These are phyloP conservation scores for Coptotermes formosanus DNA, from an alignment of 1,140 invertebrate genomes.

Conservation along the genomic window DNA sequence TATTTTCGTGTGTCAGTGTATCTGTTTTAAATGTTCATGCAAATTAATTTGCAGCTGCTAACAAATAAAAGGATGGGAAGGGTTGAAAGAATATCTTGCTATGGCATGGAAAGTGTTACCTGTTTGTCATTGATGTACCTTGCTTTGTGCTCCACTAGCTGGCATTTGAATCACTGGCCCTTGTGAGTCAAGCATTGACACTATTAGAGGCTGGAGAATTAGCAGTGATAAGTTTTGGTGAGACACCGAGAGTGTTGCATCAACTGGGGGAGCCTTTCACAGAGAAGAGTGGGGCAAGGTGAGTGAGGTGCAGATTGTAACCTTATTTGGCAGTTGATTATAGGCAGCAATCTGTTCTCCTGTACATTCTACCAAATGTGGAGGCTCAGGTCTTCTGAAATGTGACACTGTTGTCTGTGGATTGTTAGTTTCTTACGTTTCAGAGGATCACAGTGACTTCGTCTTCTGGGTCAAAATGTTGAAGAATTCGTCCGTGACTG, in stretches of 20 bases:
- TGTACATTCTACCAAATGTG: neutral
- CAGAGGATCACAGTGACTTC: no score
- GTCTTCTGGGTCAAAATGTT: no score
- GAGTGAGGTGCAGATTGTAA: constrained; percentile 33
- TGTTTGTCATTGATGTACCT: no score
- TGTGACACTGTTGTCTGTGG: neutral
- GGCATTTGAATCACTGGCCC: constrained; percentile 90
- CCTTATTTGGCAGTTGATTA: neutral
- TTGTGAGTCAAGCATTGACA: constrained; percentile 86
- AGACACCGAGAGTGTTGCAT: constrained; percentile 78
- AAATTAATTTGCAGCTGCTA: no score
- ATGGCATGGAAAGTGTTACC: no score
- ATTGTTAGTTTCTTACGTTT: no score
- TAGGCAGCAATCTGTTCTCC: no score
- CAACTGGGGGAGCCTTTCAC: constrained; percentile 83
- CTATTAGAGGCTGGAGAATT: constrained; percentile 92
- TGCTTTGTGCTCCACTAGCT: constrained; percentile 50
- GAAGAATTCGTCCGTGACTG: no score
- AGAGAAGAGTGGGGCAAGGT: constrained; percentile 74
- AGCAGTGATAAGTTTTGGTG: constrained; percentile 90
- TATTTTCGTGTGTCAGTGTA: no score
- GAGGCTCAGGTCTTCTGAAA: neutral
- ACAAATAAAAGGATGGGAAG: no score
- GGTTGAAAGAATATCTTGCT: no score
- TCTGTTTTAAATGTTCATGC: no score